Evolutionary conservation across 2,113 vertebrate species (phyloP), one percentile per base, ranked within the genome.

Genomic region (Channa maculata): DNA sequence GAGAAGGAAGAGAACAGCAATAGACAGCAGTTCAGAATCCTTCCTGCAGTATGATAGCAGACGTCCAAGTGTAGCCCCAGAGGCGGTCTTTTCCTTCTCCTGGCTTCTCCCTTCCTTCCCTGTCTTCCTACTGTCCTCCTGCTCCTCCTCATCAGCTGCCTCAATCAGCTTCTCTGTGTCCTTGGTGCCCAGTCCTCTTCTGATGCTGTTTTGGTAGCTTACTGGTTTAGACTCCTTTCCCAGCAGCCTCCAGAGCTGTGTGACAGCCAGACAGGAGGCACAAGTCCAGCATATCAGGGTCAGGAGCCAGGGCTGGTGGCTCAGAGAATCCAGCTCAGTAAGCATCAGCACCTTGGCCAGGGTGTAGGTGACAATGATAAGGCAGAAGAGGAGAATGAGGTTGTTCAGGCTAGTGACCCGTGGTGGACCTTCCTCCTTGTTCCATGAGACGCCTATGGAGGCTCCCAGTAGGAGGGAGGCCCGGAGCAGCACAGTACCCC

Each of bases 341-440:
- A 96, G 95, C 64, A 99, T 95, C 82, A 99, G 94, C 92, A 99
- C 84, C 89, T 99, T 99, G 77, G 89, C 92, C 91, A 97, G 73
- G 68, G 94, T 83, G 8, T 96, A 99, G 82, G 95, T 95, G 74
- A 95, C 91, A 82, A 95, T 75, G 0, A 90, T 71, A 51, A 98
- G 90, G 90, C 95, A 95, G 83, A 96, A 0, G 0, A 98, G 41
- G 0, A 93, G 79, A 10, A 96, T 89, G 64, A 93, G 88, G 5
- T 86, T 89, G 79, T 83, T 68, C 0, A 94, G 91, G 0, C 85
- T 86, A 36, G 82, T 71, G 8, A 97, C 94, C 67, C 96, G 94
- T 49, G 39, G 79, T 0, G 96, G 96, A 8, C 97, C 97, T 0
- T 96, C 93, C 10, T 86, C 75, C 0, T 89, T 91, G 90, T 98